These are phyloP conservation scores for Cantharis nigra DNA, from an alignment of 2,888 invertebrate species.

Conservation along the genomic window DNA sequence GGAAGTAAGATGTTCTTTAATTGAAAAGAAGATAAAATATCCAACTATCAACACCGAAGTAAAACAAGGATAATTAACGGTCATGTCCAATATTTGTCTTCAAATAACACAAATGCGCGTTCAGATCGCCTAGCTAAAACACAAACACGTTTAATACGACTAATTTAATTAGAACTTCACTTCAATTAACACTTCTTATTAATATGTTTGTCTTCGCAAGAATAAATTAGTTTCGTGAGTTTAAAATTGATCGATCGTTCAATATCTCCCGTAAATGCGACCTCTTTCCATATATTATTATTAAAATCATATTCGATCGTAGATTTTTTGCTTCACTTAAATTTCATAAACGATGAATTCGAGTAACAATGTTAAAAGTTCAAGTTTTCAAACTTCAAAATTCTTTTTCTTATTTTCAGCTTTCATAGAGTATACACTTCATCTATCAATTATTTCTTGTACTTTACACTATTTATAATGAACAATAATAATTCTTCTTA, in stretches of 20 bases:
- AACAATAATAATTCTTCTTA: neutral
- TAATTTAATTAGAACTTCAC: conserved; percentile 47
- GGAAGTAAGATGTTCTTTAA: conserved; percentile 37
- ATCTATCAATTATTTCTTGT: neutral
- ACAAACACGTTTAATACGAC: conserved; percentile 41
- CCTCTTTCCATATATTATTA: conserved; percentile 6
- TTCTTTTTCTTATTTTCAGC: neutral
- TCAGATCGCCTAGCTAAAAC: conserved; percentile 34
- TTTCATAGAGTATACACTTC: neutral
- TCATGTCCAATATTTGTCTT: conserved; percentile 47
- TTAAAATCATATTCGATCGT: neutral
- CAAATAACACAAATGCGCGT: conserved; percentile 44
- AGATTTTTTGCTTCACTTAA: conserved; percentile 8
- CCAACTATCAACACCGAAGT: conserved; percentile 40
- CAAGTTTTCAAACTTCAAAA: neutral
- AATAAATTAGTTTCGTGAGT: conserved; percentile 28
- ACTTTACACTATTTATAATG: neutral
- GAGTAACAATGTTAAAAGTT: neutral
- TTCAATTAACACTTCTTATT: conserved; percentile 35
- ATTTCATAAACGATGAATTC: neutral
- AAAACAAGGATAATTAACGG: conserved; percentile 50
- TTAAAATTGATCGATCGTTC: conserved; percentile 22
- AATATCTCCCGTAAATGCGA: conserved; percentile 15
- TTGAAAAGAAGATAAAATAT: conserved; percentile 40
- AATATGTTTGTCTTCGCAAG: conserved; percentile 32